Percentiles rank a stretch among this genome's conserved stretches.
phyloP scores from a whole-genome alignment of 2,888 invertebrate species.

The Herminia tarsipennalis region DNA sequence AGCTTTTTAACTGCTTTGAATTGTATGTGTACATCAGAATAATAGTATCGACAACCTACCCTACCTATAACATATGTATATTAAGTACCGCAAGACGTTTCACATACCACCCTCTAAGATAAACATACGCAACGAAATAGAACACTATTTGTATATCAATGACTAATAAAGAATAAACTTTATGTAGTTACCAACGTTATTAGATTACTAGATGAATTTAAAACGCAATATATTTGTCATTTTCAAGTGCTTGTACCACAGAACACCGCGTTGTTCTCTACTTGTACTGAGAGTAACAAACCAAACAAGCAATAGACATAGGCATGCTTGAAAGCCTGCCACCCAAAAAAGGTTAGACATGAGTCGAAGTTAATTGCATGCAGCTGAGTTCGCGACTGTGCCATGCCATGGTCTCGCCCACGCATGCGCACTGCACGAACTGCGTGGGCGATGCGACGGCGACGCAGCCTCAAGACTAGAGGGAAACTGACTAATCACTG shows the following conservation, averaged over 20 bases:
- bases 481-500: slow-evolving; percentile 14
- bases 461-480: neutral
- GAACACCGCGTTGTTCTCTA: too few species aligned
- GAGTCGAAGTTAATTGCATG: slow-evolving; percentile 36
- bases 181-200: neutral
- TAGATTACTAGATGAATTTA: neutral
- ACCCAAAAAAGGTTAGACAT: slow-evolving; percentile 35
- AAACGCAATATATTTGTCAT: too few species aligned
- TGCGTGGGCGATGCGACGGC: slow-evolving; percentile 30
- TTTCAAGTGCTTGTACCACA: too few species aligned
- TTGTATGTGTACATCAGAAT: too few species aligned
- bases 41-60: too few species aligned
- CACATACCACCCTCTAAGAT: too few species aligned
- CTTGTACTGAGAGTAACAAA: neutral
- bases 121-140: too few species aligned
- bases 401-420: slow-evolving; percentile 17
- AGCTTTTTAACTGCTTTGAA: too few species aligned
- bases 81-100: too few species aligned
- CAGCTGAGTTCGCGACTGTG: neutral
- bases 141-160: too few species aligned
- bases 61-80: too few species aligned
- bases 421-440: slow-evolving; percentile 17
- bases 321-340: slow-evolving; percentile 21
- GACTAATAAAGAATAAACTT: too few species aligned
- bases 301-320: neutral